Evolutionary conservation across 2,797 vertebrate genomes (phyloP).

Genomic region (Potorous gilbertii): DNA sequence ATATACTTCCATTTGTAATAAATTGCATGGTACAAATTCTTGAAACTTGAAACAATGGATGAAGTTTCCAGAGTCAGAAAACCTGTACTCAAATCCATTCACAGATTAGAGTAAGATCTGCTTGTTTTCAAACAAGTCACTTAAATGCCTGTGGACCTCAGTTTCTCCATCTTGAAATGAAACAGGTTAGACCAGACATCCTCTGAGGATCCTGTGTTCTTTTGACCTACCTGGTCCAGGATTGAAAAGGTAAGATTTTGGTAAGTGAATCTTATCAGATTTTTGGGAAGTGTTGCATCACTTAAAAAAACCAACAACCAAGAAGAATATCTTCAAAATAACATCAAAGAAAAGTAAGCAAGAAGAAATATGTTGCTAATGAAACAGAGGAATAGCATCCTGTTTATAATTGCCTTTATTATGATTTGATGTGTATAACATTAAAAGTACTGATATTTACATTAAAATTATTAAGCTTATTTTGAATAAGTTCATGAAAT

Average conservation of each 20-base stretch:
- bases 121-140: background rate
- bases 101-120: background rate
- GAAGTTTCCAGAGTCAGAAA: background rate
- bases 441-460: background rate
- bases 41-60: background rate
- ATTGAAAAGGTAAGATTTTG: background rate
- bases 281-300: background rate
- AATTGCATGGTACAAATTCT: background rate
- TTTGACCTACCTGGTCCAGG: background rate
- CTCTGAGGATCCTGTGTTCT: background rate
- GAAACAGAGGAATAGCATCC: background rate
- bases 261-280: background rate
- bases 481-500: background rate
- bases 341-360: background rate
- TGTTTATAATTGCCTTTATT: background rate
- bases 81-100: background rate
- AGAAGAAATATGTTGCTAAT: background rate
- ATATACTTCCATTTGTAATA: background rate
- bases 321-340: background rate
- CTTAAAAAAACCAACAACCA: background rate
- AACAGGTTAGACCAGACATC: background rate
- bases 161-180: background rate
- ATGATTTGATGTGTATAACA: background rate
- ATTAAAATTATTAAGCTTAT: background rate
- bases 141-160: background rate